Conservation (phyloP, 2,888 invertebrate species). For the Pasiphila rectangulata region DNA sequence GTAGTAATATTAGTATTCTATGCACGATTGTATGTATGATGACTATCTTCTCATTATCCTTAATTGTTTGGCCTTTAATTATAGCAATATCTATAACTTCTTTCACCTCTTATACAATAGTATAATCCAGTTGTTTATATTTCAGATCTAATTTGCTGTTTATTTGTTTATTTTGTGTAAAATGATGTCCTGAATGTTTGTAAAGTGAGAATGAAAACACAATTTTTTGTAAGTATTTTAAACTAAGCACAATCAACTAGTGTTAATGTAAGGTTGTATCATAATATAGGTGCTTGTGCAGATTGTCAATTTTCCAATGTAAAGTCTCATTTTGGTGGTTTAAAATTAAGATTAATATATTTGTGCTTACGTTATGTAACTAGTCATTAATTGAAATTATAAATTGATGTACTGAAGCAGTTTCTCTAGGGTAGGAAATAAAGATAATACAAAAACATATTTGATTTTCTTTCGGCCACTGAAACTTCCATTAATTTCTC, state of each 20-base stretch:
- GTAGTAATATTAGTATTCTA: slow-evolving; percentile 40
- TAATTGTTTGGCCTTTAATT: not conserved
- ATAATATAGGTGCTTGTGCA: slow-evolving; percentile 76
- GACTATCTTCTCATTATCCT: not conserved
- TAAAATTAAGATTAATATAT: slow-evolving; percentile 50
- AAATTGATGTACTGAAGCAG: slow-evolving; percentile 75
- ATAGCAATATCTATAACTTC: not conserved
- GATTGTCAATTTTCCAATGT: slow-evolving; percentile 74
- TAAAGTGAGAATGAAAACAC: slow-evolving; percentile 16
- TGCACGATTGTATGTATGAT: slow-evolving; percentile 36
- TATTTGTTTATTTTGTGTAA: no score
- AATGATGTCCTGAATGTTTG: slow-evolving; percentile 3
- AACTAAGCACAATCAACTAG: slow-evolving; percentile 45
- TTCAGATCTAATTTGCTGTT: no score
- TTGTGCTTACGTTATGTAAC: slow-evolving; percentile 65
- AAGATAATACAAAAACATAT: slow-evolving; percentile 48
- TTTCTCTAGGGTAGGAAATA: slow-evolving; percentile 60
- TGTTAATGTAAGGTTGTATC: slow-evolving; percentile 70
- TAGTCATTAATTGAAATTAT: slow-evolving; percentile 60
- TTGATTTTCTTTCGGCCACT: slow-evolving; percentile 6
- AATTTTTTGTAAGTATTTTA: slow-evolving; percentile 22
- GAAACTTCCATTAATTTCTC: no score
- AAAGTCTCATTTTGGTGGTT: slow-evolving; percentile 56
- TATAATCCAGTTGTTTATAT: no score
- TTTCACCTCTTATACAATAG: not conserved